These are phyloP conservation scores for Alloplasta piceator DNA, from an alignment of 2,888 invertebrate genomes.

Conservation along the genomic window DNA sequence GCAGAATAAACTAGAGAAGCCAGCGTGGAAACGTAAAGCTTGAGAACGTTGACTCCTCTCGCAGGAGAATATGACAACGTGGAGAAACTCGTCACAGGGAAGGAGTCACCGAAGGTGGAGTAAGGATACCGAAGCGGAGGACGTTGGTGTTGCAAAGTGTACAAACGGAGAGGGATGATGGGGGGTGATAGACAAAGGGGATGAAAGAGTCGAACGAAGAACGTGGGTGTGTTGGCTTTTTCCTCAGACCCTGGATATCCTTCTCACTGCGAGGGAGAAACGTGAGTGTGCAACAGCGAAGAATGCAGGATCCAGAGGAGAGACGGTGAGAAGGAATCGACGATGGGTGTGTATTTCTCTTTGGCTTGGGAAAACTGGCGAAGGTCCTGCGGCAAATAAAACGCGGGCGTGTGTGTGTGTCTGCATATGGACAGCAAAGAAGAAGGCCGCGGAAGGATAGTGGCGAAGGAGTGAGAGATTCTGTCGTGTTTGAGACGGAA, in stretches of 20 bases:
- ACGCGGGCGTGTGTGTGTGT: not conserved
- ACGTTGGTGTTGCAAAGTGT: slow-evolving; percentile 34
- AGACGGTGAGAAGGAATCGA: slow-evolving; percentile 27
- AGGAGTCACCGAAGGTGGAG: slow-evolving; percentile 26
- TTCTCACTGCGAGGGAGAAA: not conserved
- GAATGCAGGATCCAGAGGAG: slow-evolving; percentile 58
- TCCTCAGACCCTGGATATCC: not conserved
- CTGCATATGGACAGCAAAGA: slow-evolving; percentile 1
- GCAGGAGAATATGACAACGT: slow-evolving; percentile 46
- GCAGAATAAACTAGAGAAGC: slow-evolving; percentile 20
- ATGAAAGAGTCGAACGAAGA: slow-evolving; percentile 26
- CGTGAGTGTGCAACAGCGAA: slow-evolving; percentile 54
- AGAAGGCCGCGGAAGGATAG: slow-evolving; percentile 30
- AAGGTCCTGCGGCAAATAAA: not conserved
- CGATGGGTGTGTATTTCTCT: not conserved
- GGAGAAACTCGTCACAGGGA: slow-evolving; percentile 52
- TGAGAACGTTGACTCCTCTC: slow-evolving; percentile 55
- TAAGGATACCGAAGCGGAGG: slow-evolving; percentile 68
- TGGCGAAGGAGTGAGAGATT: slow-evolving; percentile 53
- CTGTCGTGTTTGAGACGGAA: slow-evolving; percentile 44
- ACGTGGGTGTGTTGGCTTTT: slow-evolving; percentile 53
- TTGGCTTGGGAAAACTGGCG: not conserved
- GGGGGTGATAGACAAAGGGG: slow-evolving; percentile 24
- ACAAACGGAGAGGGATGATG: slow-evolving; percentile 67
- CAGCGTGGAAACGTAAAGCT: too few relatives aligned